Conservation (phyloP, 2,888 invertebrate genomes). For the Acrocyrtus sp. region DNA sequence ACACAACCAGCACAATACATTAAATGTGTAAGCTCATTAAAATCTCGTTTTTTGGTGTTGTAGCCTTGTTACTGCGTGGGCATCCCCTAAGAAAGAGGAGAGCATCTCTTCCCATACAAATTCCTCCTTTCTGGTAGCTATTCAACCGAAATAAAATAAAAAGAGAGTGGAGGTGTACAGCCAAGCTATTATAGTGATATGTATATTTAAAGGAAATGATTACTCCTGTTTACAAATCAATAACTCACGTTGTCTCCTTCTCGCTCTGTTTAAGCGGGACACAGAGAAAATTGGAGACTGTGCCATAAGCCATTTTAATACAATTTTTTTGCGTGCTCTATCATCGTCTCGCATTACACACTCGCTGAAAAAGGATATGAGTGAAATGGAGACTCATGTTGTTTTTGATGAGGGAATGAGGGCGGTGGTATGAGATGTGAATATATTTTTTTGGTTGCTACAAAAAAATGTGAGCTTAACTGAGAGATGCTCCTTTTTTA, state of each 20-base stretch:
- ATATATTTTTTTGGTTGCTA: too few species aligned
- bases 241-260: slow-evolving; percentile 36
- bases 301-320: neutral
- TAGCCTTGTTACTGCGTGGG: slow-evolving; percentile 35
- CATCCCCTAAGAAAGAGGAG: slow-evolving; percentile 1
- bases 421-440: too few species aligned
- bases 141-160: too few species aligned
- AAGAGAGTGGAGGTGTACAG: neutral
- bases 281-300: neutral
- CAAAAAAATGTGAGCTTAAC: too few species aligned
- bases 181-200: neutral
- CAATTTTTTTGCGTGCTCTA: neutral
- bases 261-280: too few species aligned
- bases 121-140: neutral
- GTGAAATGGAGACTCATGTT: slow-evolving; percentile 31
- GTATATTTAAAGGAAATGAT: slow-evolving; percentile 46
- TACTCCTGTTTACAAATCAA: slow-evolving; percentile 53
- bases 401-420: neutral
- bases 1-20: neutral
- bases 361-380: slow-evolving; percentile 30
- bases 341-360: neutral
- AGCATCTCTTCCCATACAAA: too few species aligned
- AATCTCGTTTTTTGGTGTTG: slow-evolving; percentile 48
- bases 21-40: slow-evolving; percentile 36
- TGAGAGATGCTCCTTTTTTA: neutral